Evolutionary conservation across 2,888 invertebrate genomes (phyloP), one percentile per base, ranked within the genome.

Genomic region (Patella ulyssiponensis): DNA sequence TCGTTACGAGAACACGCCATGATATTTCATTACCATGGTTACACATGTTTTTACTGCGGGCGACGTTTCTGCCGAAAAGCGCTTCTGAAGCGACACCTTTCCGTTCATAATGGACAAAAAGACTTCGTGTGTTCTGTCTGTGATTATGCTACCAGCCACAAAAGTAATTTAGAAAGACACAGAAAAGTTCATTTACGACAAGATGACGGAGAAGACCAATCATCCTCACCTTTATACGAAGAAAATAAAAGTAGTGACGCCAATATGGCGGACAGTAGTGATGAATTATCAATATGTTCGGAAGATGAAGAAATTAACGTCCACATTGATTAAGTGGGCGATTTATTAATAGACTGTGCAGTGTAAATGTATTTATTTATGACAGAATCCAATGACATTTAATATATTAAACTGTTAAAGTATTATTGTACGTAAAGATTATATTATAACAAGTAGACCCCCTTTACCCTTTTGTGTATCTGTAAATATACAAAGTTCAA

Each of bases 111-210:
- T 70, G 92, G 93, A 0, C 89, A 90, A 80, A 92, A 92, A 84
- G 92, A 92, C 76, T 92, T 91, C 85, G 86, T 90, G 2, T 93
- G 93, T 81, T 81, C 85, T 69, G 84, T 90, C 1, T 93, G 93
- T 81, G 89, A 89, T 77, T 93, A 93, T 82, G 91, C 92, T 56
- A 92, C 92, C n/a, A 92, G 92, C 77, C 92, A 92, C 85, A 93
- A 93, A 83, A 92, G 92, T 79, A 93, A 93, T 81, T 86, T 92
- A 58, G 92, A 92, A 78, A 86, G 93, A 0, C 93, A 93, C 84
- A 86, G 91, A 77, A 89, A 90, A 75, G 90, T 91, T 7, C 91
- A 91, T 81, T 84, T 85, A 64, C 81, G 89, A 56, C 86, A 86
- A 44, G 88, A 88, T n/a, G 86, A 84, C 71, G 84, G 81, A 23